phyloP scores from a whole-genome alignment of 2,888 invertebrate genomes.

The Epistrophella euchroma region DNA sequence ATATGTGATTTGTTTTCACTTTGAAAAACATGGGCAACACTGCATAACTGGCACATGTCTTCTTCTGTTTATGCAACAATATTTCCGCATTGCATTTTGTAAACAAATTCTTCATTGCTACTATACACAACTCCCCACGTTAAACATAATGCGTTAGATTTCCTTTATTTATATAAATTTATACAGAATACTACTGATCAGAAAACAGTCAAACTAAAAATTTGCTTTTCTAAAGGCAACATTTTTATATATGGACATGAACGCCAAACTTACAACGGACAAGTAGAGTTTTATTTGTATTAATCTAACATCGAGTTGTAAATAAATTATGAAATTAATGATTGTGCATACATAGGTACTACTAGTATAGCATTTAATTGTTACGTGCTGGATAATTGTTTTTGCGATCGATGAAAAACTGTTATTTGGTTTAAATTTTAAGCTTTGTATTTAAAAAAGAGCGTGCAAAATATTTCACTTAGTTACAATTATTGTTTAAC shows the following conservation, averaged over 20 bases:
- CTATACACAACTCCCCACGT: not conserved
- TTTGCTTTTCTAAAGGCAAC: not conserved
- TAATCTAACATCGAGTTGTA: too few relatives aligned
- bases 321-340: too few relatives aligned
- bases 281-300: too few relatives aligned
- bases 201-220: not conserved
- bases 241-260: not conserved
- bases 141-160: not conserved
- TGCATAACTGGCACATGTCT: not conserved
- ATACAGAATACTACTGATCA: not conserved
- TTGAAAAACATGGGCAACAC: not conserved
- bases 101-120: not conserved
- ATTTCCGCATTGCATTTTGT: not conserved
- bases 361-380: too few relatives aligned
- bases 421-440: too few relatives aligned
- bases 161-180: not conserved
- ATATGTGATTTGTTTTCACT: too few relatives aligned
- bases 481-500: too few relatives aligned
- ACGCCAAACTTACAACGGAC: not conserved
- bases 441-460: too few relatives aligned
- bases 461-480: too few relatives aligned
- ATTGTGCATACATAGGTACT: too few relatives aligned
- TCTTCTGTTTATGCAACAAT: not conserved
- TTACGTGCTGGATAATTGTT: too few relatives aligned
- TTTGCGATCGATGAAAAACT: too few relatives aligned